Evolutionary conservation across 2,113 vertebrate genomes (phyloP).

Genomic region (Grantiella picta): DNA sequence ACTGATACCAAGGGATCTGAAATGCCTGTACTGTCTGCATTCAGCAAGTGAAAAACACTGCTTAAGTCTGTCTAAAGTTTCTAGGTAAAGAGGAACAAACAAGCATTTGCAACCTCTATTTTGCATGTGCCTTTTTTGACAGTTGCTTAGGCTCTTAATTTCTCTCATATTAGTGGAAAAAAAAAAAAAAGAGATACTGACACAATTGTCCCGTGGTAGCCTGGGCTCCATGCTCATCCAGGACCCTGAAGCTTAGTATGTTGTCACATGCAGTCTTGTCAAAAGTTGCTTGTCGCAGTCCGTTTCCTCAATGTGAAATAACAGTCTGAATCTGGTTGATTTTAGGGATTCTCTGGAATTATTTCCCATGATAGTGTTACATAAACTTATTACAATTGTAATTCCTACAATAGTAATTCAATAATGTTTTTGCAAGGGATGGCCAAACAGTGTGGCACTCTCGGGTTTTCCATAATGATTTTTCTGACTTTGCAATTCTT

Average conservation of each 20-base stretch:
- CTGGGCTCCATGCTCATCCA: not conserved
- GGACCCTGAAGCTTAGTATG: not conserved
- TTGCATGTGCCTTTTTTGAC: rapidly evolving
- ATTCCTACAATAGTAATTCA: not conserved
- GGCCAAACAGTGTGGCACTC: not conserved
- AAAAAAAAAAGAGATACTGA: not conserved
- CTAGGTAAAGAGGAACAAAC: not conserved
- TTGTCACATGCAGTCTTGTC: not conserved
- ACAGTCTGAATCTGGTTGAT: not conserved
- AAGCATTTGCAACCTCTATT: not conserved
- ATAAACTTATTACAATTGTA: not conserved
- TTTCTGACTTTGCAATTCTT: not conserved
- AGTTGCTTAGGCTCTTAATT: not conserved
- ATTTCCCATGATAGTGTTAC: not conserved
- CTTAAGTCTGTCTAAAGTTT: not conserved
- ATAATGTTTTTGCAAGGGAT: not conserved
- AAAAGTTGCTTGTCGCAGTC: not conserved
- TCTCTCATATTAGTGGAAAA: not conserved
- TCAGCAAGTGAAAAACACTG: not conserved
- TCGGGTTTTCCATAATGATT: not conserved
- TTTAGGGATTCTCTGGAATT: not conserved
- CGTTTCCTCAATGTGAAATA: not conserved
- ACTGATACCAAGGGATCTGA: not conserved
- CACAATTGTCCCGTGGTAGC: not conserved
- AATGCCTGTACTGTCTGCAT: not conserved